Evolutionary conservation across 2,113 vertebrate species (phyloP), one percentile per base, ranked within the genome.

Genomic region (Takifugu bimaculatus): DNA sequence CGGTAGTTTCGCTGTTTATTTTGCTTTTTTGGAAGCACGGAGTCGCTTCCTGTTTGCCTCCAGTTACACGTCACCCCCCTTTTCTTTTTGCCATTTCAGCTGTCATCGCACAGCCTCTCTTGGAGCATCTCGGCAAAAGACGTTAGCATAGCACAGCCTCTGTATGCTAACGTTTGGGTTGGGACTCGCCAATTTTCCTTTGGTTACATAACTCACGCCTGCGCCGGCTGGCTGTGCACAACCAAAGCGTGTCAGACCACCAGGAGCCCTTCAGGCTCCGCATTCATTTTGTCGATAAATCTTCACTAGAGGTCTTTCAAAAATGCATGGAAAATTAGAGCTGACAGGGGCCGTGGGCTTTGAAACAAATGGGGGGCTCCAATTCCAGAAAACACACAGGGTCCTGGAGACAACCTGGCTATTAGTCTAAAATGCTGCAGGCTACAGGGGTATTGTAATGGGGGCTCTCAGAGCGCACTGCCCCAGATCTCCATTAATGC

Each of bases 391-490:
- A 77, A 76, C 49, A 66, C 60, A 66, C 48, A 63, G 64, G 61
- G 50, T 66, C 59, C 53, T 43, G 50, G 67, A 74, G 70, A 74
- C 50, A 57, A 58, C 48, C 14, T n/a, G 49, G 48, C 61, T 64
- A 57, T 72, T 72, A 77, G 49, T 62, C 68, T 66, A 47, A 82
- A 73, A 62, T 6, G 77, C 82, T 81, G 43, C 20, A 67, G 77
- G 80, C 79, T 71, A 67, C 60, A 49, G 54, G 51, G 70, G 50
- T 61, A 60, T 61, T 59, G 42, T 72, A 70, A 69, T 57, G 68
- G 73, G 59, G 51, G 52, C 57, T 39, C 58, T 62, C 26, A 47
- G 42, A 65, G 13, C 53, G 47, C 10, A 32, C 50, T 65, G 61
- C 35, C 13, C 3, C 67, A 48, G 47, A 57, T 71, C 50, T 63